Evolutionary conservation across 2,797 vertebrate species (phyloP).

Genomic region (Falco biarmicus): DNA sequence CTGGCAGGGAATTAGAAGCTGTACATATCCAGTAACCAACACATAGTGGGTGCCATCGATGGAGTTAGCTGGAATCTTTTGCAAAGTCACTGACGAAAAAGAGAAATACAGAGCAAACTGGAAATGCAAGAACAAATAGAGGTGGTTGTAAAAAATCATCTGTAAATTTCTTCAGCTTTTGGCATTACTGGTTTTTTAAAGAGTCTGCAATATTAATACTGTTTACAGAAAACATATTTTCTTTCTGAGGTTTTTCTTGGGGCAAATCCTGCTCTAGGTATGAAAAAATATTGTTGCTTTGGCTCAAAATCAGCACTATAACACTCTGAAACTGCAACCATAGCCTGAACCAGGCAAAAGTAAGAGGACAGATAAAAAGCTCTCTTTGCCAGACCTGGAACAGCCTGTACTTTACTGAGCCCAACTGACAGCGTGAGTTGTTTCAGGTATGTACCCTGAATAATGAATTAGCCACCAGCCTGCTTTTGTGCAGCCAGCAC

Average conservation of each 20-base stretch:
- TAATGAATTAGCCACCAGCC: neutral
- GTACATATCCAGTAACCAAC: neutral
- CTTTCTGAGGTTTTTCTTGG: neutral
- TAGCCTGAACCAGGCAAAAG: neutral
- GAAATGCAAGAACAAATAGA: neutral
- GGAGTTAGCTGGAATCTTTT: neutral
- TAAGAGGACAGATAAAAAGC: neutral
- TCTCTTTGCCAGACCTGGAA: neutral
- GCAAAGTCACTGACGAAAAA: neutral
- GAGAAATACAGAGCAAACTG: neutral
- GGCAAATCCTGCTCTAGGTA: neutral
- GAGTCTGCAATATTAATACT: neutral
- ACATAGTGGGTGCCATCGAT: neutral
- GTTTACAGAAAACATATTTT: neutral
- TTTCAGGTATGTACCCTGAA: neutral
- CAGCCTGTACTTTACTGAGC: neutral
- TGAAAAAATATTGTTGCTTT: neutral
- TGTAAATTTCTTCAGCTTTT: neutral
- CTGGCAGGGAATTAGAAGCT: neutral
- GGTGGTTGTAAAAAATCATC: neutral
- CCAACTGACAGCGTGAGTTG: fast-evolving
- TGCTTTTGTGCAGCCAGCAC: neutral
- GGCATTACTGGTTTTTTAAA: neutral
- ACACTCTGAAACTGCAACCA: neutral
- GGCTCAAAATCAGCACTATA: neutral